A percentile compares a stretch with the other conserved stretches of the same genome.
phyloP scores from a whole-genome alignment of 2,113 vertebrate species.

The Trichechus manatus region DNA sequence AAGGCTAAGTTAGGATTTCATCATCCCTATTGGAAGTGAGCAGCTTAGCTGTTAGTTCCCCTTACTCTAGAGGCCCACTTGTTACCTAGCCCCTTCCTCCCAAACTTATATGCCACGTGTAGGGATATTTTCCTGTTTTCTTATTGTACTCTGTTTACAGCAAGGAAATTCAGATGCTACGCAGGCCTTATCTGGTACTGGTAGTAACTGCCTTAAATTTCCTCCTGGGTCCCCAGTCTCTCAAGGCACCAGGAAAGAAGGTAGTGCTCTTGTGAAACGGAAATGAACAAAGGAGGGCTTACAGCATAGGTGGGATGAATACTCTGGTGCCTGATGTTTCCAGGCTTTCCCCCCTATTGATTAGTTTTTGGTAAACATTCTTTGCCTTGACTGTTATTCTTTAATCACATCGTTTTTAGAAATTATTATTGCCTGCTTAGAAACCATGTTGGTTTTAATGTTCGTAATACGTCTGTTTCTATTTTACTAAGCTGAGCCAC shows the following conservation, averaged over 20 bases:
- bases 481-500: slow-evolving; percentile 30
- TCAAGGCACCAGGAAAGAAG: not conserved
- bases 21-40: too few species aligned
- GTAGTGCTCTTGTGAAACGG: not conserved
- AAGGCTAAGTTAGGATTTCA: not conserved
- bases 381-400: slow-evolving; percentile 49
- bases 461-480: not conserved
- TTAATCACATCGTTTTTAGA: slow-evolving; percentile 14
- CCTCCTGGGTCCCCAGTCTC: not conserved
- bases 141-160: not conserved
- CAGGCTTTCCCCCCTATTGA: not conserved
- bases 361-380: slow-evolving; percentile 41
- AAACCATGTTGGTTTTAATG: not conserved
- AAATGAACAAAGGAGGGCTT: not conserved
- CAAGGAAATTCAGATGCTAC: not conserved
- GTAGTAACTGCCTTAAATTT: not conserved
- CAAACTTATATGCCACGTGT: too few species aligned
- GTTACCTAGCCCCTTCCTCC: not conserved
- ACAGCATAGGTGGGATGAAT: too few species aligned
- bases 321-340: not conserved
- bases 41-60: not conserved
- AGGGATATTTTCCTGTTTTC: not conserved
- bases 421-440: not conserved
- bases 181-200: not conserved
- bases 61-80: not conserved